Conservation (phyloP, 2,113 vertebrate species). For the Scomber scombrus region DNA sequence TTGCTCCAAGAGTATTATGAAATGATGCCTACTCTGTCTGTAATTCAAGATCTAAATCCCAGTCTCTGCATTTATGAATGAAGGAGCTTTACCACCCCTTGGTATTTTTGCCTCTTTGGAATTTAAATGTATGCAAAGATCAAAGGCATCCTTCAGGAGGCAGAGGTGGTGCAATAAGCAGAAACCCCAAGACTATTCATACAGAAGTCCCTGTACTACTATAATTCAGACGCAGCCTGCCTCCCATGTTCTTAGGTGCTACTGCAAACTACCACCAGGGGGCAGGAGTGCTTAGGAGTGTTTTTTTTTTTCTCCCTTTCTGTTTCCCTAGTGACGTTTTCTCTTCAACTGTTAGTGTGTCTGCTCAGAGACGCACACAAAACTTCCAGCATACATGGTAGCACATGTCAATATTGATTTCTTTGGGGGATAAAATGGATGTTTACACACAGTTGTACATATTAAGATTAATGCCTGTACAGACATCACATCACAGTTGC, state of each 20-base stretch:
- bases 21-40: constrained; percentile 56
- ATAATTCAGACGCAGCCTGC: constrained; percentile 16
- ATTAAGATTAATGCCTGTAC: neutral
- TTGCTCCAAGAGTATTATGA: constrained; percentile 61
- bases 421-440: neutral
- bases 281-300: constrained; percentile 82
- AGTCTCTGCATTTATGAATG: constrained; percentile 70
- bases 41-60: constrained; percentile 60
- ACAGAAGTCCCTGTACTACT: constrained; percentile 30
- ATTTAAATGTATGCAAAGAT: constrained; percentile 79
- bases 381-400: neutral
- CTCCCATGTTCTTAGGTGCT: constrained; percentile 13
- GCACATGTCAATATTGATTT: constrained; percentile 28
- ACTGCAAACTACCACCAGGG: constrained; percentile 78
- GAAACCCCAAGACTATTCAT: constrained; percentile 68
- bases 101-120: constrained; percentile 60
- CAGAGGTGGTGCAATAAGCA: constrained; percentile 80
- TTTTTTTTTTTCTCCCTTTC: constrained; percentile 26
- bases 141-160: constrained; percentile 68
- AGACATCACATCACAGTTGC: neutral
- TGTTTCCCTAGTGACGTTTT: constrained; percentile 35
- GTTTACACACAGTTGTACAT: constrained; percentile 27
- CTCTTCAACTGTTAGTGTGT: constrained; percentile 50
- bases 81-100: constrained; percentile 49
- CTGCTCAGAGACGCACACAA: constrained; percentile 22